These are phyloP conservation scores for Hydraecia micacea DNA, from an alignment of 2,888 invertebrate species.

Conservation along the genomic window DNA sequence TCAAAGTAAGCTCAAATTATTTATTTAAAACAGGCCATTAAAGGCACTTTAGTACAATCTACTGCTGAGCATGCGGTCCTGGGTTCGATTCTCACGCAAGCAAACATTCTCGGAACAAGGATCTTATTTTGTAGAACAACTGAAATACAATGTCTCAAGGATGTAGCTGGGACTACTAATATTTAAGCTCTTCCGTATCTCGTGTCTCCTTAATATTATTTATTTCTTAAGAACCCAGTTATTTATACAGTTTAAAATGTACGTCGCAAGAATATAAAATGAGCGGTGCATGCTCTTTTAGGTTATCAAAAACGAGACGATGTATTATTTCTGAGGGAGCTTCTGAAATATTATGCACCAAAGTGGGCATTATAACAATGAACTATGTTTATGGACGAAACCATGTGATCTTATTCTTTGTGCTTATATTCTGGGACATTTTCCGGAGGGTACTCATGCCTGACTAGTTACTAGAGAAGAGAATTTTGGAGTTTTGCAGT, in stretches of 20 bases:
- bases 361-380: slow-evolving; percentile 42
- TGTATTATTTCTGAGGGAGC: slow-evolving; percentile 31
- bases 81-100: no score
- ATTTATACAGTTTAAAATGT: slow-evolving; percentile 46
- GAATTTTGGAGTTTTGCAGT: not conserved
- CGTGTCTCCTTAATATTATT: slow-evolving; percentile 48
- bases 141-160: slow-evolving; percentile 2
- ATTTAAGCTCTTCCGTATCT: slow-evolving; percentile 27
- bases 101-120: no score
- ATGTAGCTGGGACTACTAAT: slow-evolving; percentile 6
- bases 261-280: slow-evolving; percentile 48
- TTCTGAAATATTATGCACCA: slow-evolving; percentile 45
- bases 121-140: not conserved
- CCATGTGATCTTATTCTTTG: slow-evolving; percentile 36
- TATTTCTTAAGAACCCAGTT: slow-evolving; percentile 35
- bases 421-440: slow-evolving; percentile 36
- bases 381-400: slow-evolving; percentile 37
- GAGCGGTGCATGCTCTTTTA: slow-evolving; percentile 45
- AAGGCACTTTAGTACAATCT: no score
- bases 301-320: slow-evolving; percentile 41
- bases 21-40: not conserved
- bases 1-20: not conserved
- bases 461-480: not conserved
- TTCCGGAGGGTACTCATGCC: not conserved
- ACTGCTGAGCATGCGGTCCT: no score